A percentile compares a stretch with the other conserved stretches of the same genome.
Conservation (phyloP, 2,888 invertebrate species). For the Formica aserva region DNA sequence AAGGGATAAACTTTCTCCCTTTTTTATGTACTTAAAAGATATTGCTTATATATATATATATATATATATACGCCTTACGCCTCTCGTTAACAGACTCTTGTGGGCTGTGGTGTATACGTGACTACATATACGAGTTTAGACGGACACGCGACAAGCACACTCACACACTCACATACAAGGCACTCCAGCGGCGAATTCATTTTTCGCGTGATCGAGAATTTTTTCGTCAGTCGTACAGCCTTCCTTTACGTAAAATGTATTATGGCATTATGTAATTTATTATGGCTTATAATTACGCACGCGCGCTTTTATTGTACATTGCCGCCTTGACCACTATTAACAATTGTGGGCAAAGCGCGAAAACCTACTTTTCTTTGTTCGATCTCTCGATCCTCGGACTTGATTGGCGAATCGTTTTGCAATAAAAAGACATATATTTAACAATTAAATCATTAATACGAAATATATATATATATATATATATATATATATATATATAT, state of each 20-base stretch:
- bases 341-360: constrained; percentile 52
- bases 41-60: constrained; percentile 76
- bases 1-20: constrained; percentile 28
- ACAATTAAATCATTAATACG: neutral
- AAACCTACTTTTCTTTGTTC: constrained; percentile 17
- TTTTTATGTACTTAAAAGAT: constrained; percentile 77
- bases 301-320: constrained; percentile 81
- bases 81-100: constrained; percentile 82
- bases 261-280: constrained; percentile 85
- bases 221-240: constrained; percentile 76
- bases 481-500: too few relatives aligned
- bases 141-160: constrained; percentile 35
- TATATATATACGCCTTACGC: constrained; percentile 71
- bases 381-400: constrained; percentile 49
- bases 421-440: neutral
- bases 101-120: constrained; percentile 73
- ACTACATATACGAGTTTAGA: constrained; percentile 51
- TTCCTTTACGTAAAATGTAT: constrained; percentile 81
- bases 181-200: constrained; percentile 45
- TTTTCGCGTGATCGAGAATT: constrained; percentile 57
- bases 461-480: neutral
- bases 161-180: constrained; percentile 27
- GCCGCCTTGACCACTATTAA: constrained; percentile 77
- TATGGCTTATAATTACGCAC: constrained; percentile 84
- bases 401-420: constrained; percentile 25